Evolutionary conservation across 2,797 vertebrate genomes (phyloP).

Genomic region (Pygocentrus nattereri): DNA sequence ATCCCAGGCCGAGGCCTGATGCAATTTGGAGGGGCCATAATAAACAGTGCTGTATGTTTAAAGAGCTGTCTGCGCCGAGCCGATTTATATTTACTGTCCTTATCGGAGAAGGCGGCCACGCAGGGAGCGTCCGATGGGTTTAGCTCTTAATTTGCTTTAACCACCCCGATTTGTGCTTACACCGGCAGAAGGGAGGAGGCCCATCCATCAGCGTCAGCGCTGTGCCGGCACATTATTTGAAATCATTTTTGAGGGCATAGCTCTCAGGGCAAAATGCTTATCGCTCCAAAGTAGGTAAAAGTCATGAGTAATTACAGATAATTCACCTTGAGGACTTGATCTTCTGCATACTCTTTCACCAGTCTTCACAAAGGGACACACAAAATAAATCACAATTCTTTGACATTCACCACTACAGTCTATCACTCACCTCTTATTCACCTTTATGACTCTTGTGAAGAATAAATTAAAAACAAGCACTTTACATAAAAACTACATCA

Average conservation of each 20-base stretch:
- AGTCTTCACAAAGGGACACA: conserved; percentile 62
- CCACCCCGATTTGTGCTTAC: conserved; percentile 76
- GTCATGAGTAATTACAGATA: conserved; percentile 96
- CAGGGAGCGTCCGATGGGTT: conserved; percentile 72
- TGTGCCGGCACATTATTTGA: conserved; percentile 90
- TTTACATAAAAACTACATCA: conserved; percentile 1
- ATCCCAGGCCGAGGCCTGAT: conserved; percentile 59
- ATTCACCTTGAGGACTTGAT: conserved; percentile 94
- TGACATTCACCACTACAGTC: conserved; percentile 34
- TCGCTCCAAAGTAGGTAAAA: conserved; percentile 89
- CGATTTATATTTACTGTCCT: conserved; percentile 58
- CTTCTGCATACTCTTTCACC: conserved; percentile 66
- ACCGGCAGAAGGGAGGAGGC: conserved; percentile 76
- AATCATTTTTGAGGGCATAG: conserved; percentile 92
- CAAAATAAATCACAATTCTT: conserved; percentile 64
- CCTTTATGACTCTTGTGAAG: conserved; percentile 48
- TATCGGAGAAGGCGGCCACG: conserved; percentile 57
- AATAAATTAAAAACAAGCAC: neutral
- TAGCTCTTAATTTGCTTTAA: conserved; percentile 84
- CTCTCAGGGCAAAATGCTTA: conserved; percentile 89
- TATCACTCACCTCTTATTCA: conserved; percentile 50
- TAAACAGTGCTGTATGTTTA: conserved; percentile 55
- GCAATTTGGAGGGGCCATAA: conserved; percentile 57
- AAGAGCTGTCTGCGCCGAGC: conserved; percentile 43
- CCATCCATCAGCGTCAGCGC: conserved; percentile 90